Conservation (phyloP, 2,113 vertebrate species). For the Oncorhynchus gorbuscha region DNA sequence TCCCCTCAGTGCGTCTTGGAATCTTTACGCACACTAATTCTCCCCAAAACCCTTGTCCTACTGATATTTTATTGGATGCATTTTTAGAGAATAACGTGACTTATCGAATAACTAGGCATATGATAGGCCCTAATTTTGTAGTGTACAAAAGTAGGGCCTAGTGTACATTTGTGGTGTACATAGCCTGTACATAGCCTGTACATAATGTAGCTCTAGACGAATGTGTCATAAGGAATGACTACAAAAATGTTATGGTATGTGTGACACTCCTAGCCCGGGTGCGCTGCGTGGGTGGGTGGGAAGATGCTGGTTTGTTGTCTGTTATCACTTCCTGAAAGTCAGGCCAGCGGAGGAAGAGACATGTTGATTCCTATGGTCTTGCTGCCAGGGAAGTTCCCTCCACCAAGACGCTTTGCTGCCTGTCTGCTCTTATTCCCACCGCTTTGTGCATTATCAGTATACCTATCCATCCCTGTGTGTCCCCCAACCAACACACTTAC, state of each 20-base stretch:
- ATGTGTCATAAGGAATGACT: background rate
- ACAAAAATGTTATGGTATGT: background rate
- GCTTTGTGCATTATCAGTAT: too few species aligned
- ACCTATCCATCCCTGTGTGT: too few species aligned
- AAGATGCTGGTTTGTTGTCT: slow-evolving; percentile 73
- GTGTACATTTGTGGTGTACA: too few species aligned
- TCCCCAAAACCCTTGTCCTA: too few species aligned
- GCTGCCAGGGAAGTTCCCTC: background rate
- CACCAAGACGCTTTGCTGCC: slow-evolving; percentile 26
- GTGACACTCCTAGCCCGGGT: slow-evolving; percentile 34
- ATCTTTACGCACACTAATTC: slow-evolving; percentile 50
- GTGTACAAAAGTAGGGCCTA: too few species aligned
- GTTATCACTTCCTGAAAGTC: slow-evolving; percentile 76
- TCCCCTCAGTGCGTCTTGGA: slow-evolving; percentile 54
- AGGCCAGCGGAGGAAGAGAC: slow-evolving; percentile 43
- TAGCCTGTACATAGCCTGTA: too few species aligned
- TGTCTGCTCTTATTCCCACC: background rate
- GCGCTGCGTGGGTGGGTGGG: slow-evolving; percentile 64
- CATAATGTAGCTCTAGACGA: background rate
- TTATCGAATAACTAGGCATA: too few species aligned
- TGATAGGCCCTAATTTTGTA: too few species aligned
- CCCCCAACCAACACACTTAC: too few species aligned
- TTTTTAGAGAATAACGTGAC: too few species aligned
- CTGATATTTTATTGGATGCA: too few species aligned
- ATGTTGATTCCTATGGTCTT: too few species aligned